A percentile compares a stretch with the other conserved stretches of the same genome.
phyloP scores from a whole-genome alignment of 2,113 vertebrate species.

The Paradisaea rubra region DNA sequence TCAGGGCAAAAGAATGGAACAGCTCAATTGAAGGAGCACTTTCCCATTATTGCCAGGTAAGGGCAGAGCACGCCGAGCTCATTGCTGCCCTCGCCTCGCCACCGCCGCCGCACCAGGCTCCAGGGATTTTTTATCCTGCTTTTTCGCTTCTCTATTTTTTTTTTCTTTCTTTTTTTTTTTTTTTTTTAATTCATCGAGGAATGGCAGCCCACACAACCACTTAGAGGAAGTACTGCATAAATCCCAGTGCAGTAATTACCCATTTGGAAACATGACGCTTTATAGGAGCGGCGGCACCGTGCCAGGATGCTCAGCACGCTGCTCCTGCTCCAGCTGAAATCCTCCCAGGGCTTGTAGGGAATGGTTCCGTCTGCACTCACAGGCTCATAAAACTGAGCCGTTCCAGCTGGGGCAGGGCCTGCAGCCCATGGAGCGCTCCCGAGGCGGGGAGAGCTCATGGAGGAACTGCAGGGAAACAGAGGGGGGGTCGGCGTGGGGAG shows the following conservation, averaged over 20 bases:
- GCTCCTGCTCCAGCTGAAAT: conserved; percentile 44
- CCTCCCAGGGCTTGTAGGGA: conserved; percentile 41
- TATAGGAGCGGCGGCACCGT: conserved; percentile 17
- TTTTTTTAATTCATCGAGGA: not conserved
- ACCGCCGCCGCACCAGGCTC: not conserved
- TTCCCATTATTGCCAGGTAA: conserved; percentile 79
- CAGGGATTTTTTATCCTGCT: not conserved
- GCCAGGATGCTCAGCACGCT: conserved; percentile 52
- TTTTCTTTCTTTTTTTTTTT: not conserved
- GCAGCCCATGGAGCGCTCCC: not conserved
- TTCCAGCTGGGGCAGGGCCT: conserved; percentile 19
- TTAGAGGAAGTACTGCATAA: conserved; percentile 40
- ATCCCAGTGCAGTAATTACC: conserved; percentile 62
- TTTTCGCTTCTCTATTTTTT: not conserved
- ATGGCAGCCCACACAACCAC: conserved; percentile 15
- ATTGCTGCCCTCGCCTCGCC: conserved; percentile 58
- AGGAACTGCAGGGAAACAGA: accelerated
- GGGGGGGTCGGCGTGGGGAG: accelerated
- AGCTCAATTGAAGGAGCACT: conserved; percentile 78
- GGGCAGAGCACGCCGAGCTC: conserved; percentile 66
- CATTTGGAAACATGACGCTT: conserved; percentile 59
- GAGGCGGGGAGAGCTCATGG: not conserved
- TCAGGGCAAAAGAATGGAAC: conserved; percentile 72
- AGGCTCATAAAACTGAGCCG: not conserved
- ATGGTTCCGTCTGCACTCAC: not conserved